Evolutionary conservation across 2,113 vertebrate genomes (phyloP).

Genomic region (Hymenochirus boettgeri): DNA sequence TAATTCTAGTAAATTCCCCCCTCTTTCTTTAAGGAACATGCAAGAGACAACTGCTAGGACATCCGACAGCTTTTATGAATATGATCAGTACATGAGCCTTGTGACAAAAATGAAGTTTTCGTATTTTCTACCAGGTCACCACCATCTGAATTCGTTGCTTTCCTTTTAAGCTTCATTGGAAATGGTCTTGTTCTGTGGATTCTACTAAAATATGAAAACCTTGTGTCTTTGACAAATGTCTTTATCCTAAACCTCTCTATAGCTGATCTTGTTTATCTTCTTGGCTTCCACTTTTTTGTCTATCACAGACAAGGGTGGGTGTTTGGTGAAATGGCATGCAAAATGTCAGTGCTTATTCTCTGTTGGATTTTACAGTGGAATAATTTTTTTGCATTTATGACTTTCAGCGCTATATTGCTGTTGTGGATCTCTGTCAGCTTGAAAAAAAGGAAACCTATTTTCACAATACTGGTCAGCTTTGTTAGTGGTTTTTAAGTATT

Average conservation of each 20-base stretch:
- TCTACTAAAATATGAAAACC: slow-evolving; percentile 77
- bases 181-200: slow-evolving; percentile 80
- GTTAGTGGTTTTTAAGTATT: slow-evolving; percentile 68
- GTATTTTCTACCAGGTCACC: slow-evolving; percentile 59
- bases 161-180: slow-evolving; percentile 77
- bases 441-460: slow-evolving; percentile 50
- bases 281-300: slow-evolving; percentile 75
- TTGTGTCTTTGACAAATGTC: slow-evolving; percentile 76
- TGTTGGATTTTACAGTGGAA: slow-evolving; percentile 79
- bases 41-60: too few species aligned
- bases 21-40: neutral
- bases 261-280: slow-evolving; percentile 74
- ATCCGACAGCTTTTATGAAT: neutral
- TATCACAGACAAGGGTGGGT: slow-evolving; percentile 65
- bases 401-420: slow-evolving; percentile 73
- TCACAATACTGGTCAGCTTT: slow-evolving; percentile 52
- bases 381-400: slow-evolving; percentile 80
- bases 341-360: slow-evolving; percentile 70
- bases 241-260: slow-evolving; percentile 85
- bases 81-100: slow-evolving; percentile 38
- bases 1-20: neutral
- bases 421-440: slow-evolving; percentile 75
- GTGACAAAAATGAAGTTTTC: slow-evolving; percentile 48
- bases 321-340: slow-evolving; percentile 72
- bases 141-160: slow-evolving; percentile 65